Conservation (phyloP, 2,797 vertebrate genomes). For the Columba guinea region DNA sequence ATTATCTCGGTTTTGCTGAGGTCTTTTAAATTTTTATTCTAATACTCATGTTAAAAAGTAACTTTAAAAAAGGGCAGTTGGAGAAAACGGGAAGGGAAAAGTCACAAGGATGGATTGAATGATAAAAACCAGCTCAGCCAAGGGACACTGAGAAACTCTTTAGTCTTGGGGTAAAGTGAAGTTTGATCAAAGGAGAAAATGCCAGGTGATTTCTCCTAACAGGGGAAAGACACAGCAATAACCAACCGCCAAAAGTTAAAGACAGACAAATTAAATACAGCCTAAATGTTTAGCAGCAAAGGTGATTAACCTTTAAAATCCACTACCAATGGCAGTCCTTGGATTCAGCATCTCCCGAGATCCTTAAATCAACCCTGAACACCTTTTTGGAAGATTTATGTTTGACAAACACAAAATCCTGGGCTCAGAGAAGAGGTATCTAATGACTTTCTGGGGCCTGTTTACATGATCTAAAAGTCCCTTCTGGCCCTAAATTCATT, state of each 20-base stretch:
- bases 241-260: slow-evolving; percentile 15
- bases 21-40: not conserved
- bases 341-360: slow-evolving; percentile 12
- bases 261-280: slow-evolving; percentile 55
- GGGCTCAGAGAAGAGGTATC: slow-evolving; percentile 13
- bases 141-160: not conserved
- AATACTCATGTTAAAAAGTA: not conserved
- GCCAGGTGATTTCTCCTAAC: not conserved
- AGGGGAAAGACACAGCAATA: not conserved
- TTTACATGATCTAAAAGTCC: slow-evolving; percentile 40
- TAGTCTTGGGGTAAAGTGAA: not conserved
- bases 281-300: slow-evolving; percentile 49
- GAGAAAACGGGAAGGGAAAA: not conserved
- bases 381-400: slow-evolving; percentile 52
- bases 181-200: not conserved
- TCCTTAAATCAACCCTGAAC: slow-evolving; percentile 46
- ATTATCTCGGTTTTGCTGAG: not conserved
- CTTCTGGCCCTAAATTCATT: slow-evolving; percentile 44
- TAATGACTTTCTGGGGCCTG: slow-evolving; percentile 37
- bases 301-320: slow-evolving; percentile 66
- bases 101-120: not conserved
- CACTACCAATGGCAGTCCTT: not conserved
- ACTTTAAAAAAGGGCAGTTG: not conserved
- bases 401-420: slow-evolving; percentile 29
- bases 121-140: not conserved